A percentile compares a stretch with the other conserved stretches of the same genome.
Evolutionary conservation across 2,113 vertebrate species (phyloP).

Genomic region (Mesocricetus auratus): DNA sequence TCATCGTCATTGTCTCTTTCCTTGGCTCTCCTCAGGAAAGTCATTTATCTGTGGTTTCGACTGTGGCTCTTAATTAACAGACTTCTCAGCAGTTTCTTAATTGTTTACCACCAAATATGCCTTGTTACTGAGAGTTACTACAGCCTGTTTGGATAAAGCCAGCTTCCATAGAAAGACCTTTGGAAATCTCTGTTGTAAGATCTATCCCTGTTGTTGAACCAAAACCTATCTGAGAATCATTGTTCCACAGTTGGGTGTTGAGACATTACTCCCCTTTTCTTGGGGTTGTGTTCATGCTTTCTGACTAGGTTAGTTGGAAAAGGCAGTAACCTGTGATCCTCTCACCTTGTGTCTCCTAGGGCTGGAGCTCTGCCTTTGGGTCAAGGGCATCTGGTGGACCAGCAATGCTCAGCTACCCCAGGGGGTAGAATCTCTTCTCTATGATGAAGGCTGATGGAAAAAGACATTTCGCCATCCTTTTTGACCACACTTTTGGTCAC

Average conservation of each 20-base stretch:
- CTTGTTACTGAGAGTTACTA: slow-evolving; percentile 15
- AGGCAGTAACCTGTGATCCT: neutral
- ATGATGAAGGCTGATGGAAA: neutral
- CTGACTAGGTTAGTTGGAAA: neutral
- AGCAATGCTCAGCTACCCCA: neutral
- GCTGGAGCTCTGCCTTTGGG: neutral
- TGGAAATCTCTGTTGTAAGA: neutral
- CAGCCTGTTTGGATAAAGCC: neutral
- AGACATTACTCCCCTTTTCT: neutral
- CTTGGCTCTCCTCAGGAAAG: neutral
- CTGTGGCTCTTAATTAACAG: slow-evolving; percentile 20
- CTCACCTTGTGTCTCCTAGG: neutral
- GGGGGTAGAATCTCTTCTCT: neutral
- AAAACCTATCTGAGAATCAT: neutral
- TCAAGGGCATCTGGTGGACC: neutral
- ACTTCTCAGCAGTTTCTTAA: neutral
- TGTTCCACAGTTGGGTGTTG: neutral
- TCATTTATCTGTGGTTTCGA: slow-evolving; percentile 1
- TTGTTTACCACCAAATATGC: neutral
- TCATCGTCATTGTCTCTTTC: neutral
- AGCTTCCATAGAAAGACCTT: neutral
- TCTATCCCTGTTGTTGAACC: neutral
- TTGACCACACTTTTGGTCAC: neutral
- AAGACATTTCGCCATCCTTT: neutral
- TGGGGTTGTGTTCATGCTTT: neutral